Evolutionary conservation across 1,140 invertebrate species (phyloP), one percentile per base, ranked within the genome.

Genomic region (Lanistes nyassanus): DNA sequence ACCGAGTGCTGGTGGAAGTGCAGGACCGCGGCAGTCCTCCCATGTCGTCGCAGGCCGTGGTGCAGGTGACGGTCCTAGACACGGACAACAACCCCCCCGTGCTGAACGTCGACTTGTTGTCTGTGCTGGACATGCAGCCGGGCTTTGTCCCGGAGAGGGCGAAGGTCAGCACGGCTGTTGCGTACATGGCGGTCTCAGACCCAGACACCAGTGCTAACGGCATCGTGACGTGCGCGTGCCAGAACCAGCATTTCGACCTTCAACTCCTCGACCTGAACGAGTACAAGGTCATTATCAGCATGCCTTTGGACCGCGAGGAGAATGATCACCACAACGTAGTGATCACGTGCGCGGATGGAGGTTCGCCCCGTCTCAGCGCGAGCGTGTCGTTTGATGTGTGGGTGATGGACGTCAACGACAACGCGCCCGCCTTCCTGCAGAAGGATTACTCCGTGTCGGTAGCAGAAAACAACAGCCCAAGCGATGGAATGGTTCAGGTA

Each of bases 81-180:
- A 95, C 96, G 78, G 98, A 98, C 86, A 97, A 99, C 86, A 97
- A 98, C 85, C 91, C 91, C 0, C 97, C 97, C 0, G 92, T 92
- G 65, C 98, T 99, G 84, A 94, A 95, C 0, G 64, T 86, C 1
- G 85, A 85, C 58, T 67, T 81, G 1, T 77, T 87, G 11, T 81
- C 80, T 29, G 78, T 83, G 5, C 82, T 83, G 62, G 74, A 83
- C 13, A 76, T 86, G 19, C 79, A 81, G 37, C 73, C 68, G 19
- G 67, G 83, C 72, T 31, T 73, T 60, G 26, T 80, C 80, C n/a
- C 83, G 70, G 42, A 84, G 82, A 60, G 78, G 72, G 81, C 80
- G 26, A 79, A 82, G 29, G 74, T 78, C 37, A 82, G 81, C 34
- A 82, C 83, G 9, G 81, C 82, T 0, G 84, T 85, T 23, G 85